Evolutionary conservation across 2,888 invertebrate genomes (phyloP).

Genomic region (Eupithecia vulgata): DNA sequence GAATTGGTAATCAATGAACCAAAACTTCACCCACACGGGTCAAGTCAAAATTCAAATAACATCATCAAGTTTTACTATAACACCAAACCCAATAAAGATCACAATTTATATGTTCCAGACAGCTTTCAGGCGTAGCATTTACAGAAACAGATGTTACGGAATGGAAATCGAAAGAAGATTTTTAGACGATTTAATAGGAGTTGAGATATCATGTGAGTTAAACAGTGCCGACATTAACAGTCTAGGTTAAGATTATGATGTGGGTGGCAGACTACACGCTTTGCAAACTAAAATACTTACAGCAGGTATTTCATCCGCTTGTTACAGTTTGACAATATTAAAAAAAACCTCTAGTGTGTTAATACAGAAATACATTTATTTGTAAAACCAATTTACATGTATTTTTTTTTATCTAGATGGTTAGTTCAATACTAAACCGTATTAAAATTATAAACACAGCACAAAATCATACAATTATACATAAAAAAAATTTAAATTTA

Average conservation of each 20-base stretch:
- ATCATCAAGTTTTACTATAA: conserved; percentile 22
- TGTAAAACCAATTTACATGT: too few relatives aligned
- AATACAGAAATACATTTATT: too few relatives aligned
- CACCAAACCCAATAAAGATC: conserved; percentile 32
- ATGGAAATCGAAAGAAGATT: conserved; percentile 29
- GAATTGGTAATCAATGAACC: conserved; percentile 32
- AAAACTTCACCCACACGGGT: conserved; percentile 29
- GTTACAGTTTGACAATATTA: too few relatives aligned
- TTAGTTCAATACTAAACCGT: too few relatives aligned
- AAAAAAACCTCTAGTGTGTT: too few relatives aligned
- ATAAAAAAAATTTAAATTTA: too few relatives aligned
- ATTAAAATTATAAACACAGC: too few relatives aligned
- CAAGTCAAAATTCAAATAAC: conserved; percentile 35
- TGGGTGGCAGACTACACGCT: conserved; percentile 5
- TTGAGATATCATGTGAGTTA: conserved; percentile 28
- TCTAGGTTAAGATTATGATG: conserved; percentile 20
- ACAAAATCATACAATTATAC: too few relatives aligned
- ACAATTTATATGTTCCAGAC: conserved; percentile 37
- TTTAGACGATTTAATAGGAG: conserved; percentile 14
- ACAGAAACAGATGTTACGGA: conserved; percentile 33
- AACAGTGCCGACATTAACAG: conserved; percentile 36
- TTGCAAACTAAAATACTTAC: conserved; percentile 6
- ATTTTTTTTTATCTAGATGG: too few relatives aligned
- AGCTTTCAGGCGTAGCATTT: conserved; percentile 33
- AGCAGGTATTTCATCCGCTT: too few relatives aligned